phyloP scores from a whole-genome alignment of 2,797 vertebrate genomes.

The Sebastes minor region DNA sequence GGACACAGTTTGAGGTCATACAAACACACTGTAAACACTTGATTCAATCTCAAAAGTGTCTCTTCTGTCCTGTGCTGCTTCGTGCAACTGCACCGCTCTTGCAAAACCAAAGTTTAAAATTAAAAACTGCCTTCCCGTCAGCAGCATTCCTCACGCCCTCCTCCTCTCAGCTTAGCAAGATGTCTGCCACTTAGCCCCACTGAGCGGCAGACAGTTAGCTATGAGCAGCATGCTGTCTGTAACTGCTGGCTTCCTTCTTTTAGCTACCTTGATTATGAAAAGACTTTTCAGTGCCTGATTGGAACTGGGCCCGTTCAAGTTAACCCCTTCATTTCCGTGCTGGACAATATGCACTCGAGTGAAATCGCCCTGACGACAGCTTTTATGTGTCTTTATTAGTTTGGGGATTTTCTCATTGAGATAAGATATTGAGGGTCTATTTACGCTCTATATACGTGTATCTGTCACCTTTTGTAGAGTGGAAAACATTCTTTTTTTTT shows the following conservation, averaged over 20 bases:
- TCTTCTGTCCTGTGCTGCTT: not conserved
- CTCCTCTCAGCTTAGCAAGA: constrained; percentile 27
- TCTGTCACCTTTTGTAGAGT: not conserved
- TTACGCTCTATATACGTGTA: not conserved
- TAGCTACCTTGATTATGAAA: constrained; percentile 17
- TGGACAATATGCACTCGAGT: not conserved
- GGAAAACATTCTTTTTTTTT: not conserved
- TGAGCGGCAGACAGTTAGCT: not conserved
- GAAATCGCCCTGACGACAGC: not conserved
- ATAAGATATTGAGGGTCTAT: not conserved
- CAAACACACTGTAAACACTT: not conserved
- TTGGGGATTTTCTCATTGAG: not conserved
- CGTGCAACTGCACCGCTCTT: not conserved
- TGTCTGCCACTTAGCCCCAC: constrained; percentile 23
- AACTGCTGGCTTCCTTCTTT: not conserved
- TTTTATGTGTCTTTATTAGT: not conserved
- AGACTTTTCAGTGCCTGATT: constrained; percentile 15
- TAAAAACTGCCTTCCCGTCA: constrained; percentile 10
- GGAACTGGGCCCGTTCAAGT: not conserved
- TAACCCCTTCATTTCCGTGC: not conserved
- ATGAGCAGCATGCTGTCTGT: constrained; percentile 17
- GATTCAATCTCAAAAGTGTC: not conserved
- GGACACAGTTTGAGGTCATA: not conserved
- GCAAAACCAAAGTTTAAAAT: constrained; percentile 15
- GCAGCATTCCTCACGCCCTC: constrained; percentile 10